phyloP scores from a whole-genome alignment of 2,113 vertebrate species.

The Copsychus sechellarum region DNA sequence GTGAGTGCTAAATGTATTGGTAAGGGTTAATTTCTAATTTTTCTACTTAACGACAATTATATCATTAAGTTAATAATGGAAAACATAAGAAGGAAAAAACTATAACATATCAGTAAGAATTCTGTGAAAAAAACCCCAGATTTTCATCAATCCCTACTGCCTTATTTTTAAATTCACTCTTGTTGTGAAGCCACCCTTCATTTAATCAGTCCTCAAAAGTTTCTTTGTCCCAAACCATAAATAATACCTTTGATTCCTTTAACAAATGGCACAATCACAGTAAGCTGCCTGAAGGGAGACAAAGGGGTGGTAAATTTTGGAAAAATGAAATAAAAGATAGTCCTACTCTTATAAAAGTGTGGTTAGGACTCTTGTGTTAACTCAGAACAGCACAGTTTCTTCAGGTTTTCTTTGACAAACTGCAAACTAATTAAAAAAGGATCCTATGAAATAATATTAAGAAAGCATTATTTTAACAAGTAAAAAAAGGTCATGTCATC shows the following conservation, averaged over 20 bases:
- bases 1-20: not conserved
- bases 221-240: not conserved
- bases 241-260: not conserved
- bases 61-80: not conserved
- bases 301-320: not conserved
- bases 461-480: not conserved
- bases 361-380: not conserved
- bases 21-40: not conserved
- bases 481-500: not conserved
- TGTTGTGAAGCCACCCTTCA: not conserved
- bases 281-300: not conserved
- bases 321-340: not conserved
- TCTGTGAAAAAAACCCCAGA: rapidly evolving
- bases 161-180: not conserved
- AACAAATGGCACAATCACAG: not conserved
- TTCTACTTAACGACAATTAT: not conserved
- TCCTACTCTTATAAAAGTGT: not conserved
- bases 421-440: not conserved
- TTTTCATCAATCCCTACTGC: not conserved
- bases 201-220: not conserved
- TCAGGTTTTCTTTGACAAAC: not conserved
- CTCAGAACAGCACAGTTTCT: not conserved
- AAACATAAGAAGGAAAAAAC: not conserved
- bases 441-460: not conserved
- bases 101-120: not conserved